Percentiles rank a stretch among this genome's conserved stretches.
These are phyloP conservation scores for Pseudomyrmex cubaensis DNA, from an alignment of 1,140 invertebrate species.

Conservation along the genomic window DNA sequence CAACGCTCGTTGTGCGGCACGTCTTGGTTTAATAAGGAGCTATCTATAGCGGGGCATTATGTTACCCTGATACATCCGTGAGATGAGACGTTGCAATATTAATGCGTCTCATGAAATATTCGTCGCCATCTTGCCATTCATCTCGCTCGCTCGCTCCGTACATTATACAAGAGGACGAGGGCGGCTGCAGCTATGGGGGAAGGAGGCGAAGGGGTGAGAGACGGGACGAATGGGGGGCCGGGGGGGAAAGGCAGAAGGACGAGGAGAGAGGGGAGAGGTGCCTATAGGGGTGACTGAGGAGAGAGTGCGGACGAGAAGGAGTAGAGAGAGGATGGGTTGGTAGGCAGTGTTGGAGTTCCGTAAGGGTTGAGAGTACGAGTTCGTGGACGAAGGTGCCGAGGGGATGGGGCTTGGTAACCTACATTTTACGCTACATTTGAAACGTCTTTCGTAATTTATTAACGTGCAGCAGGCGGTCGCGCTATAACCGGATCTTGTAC, in stretches of 20 bases:
- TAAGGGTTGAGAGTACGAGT: slow-evolving; percentile 40
- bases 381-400: neutral
- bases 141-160: slow-evolving; percentile 80
- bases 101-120: slow-evolving; percentile 85
- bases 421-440: slow-evolving; percentile 80
- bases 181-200: slow-evolving; percentile 29
- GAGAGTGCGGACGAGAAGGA: slow-evolving; percentile 29
- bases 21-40: slow-evolving; percentile 84
- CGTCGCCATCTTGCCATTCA: slow-evolving; percentile 84
- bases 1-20: slow-evolving; percentile 74
- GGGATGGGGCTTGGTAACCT: slow-evolving; percentile 74
- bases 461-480: slow-evolving; percentile 31
- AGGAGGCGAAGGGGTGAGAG: neutral
- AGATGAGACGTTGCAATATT: slow-evolving; percentile 85
- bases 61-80: slow-evolving; percentile 85
- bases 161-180: slow-evolving; percentile 79
- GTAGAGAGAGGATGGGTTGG: slow-evolving; percentile 26
- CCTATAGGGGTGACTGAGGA: slow-evolving; percentile 24
- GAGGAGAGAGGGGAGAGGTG: neutral
- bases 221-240: neutral
- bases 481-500: slow-evolving; percentile 51
- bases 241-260: slow-evolving; percentile 7
- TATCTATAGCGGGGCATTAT: slow-evolving; percentile 84
- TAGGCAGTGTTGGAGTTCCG: slow-evolving; percentile 71
- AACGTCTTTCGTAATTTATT: slow-evolving; percentile 79